Conservation (phyloP, 2,888 invertebrate species). For the Lathronympha strigana region DNA sequence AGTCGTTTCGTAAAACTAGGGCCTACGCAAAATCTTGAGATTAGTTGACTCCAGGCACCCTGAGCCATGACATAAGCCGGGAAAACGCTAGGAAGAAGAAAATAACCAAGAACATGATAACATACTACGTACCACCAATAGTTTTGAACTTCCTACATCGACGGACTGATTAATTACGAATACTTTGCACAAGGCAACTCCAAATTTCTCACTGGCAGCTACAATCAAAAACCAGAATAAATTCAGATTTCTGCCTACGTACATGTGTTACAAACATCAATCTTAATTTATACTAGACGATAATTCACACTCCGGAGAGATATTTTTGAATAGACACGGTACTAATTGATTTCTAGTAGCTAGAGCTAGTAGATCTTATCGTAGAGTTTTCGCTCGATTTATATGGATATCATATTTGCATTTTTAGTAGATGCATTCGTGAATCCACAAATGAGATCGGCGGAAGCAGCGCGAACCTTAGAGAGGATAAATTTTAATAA, state of each 20-base stretch:
- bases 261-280: background rate
- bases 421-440: background rate
- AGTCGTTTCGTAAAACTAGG: no score
- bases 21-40: no score
- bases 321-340: background rate
- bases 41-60: no score
- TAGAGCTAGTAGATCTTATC: conserved; percentile 15
- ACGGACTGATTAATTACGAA: background rate
- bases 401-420: conserved; percentile 7
- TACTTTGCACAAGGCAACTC: background rate
- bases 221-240: background rate
- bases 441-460: background rate
- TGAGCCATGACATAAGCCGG: no score
- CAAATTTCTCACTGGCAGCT: background rate
- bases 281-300: background rate
- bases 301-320: background rate
- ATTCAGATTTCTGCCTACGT: background rate
- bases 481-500: background rate
- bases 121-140: background rate
- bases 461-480: background rate
- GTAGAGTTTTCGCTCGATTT: background rate
- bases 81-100: no score
- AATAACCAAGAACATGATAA: no score
- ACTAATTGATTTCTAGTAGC: conserved; percentile 18
- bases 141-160: background rate